Percentiles rank a stretch among this genome's conserved stretches.
These are phyloP conservation scores for Parasteatoda tepidariorum DNA, from an alignment of 1,140 invertebrate species.

Conservation along the genomic window DNA sequence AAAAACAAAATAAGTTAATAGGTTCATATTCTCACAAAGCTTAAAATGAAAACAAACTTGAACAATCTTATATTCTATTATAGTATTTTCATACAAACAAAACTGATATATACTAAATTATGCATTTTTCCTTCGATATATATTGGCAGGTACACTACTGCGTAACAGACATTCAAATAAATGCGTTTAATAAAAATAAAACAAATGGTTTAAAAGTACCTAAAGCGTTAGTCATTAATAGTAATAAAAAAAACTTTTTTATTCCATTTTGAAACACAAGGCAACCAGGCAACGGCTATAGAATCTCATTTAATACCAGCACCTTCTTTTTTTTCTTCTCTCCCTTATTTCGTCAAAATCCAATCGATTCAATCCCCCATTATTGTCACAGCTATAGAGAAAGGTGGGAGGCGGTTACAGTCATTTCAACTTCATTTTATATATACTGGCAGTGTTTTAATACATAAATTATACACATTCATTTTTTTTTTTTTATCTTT, in stretches of 20 bases:
- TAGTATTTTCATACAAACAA: too few species aligned
- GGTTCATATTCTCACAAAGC: too few species aligned
- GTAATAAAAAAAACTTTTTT: constrained; percentile 50
- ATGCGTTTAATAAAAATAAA: background rate
- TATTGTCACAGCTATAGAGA: constrained; percentile 41
- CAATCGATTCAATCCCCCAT: constrained; percentile 35
- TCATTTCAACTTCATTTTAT: constrained; percentile 55
- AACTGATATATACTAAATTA: too few species aligned
- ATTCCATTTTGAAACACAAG: constrained; percentile 51
- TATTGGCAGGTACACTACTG: background rate
- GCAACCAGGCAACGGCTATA: constrained; percentile 34
- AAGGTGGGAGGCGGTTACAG: constrained; percentile 7
- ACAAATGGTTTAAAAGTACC: background rate
- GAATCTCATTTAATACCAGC: constrained; percentile 41
- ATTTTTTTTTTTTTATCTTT: constrained; percentile 20
- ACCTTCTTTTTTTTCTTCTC: constrained; percentile 18
- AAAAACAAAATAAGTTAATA: too few species aligned
- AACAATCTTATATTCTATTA: too few species aligned
- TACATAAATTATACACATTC: constrained; percentile 50
- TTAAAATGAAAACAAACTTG: too few species aligned
- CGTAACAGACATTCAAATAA: background rate
- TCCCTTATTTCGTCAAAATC: constrained; percentile 44
- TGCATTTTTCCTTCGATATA: too few species aligned
- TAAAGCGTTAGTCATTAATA: constrained; percentile 43
- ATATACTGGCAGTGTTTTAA: constrained; percentile 36